Conservation (phyloP, 2,797 vertebrate genomes). For the Muscicapa comitata region DNA sequence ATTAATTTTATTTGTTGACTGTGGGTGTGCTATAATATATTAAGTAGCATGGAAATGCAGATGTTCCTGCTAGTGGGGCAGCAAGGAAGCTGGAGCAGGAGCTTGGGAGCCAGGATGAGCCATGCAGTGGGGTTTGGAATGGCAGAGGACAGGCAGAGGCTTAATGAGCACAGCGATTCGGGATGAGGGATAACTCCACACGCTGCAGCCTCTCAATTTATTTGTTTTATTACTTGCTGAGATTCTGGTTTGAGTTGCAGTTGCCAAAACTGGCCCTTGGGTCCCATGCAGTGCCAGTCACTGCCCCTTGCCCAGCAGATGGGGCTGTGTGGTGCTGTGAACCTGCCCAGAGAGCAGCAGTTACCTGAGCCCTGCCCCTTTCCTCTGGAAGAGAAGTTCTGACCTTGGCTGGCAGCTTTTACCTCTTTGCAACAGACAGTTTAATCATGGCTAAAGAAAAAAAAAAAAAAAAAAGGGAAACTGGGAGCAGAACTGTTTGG, state of each 20-base stretch:
- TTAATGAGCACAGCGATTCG: accelerated
- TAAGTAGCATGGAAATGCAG: constrained; percentile 27
- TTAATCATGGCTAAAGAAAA: neutral
- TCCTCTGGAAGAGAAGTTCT: neutral
- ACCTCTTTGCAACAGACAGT: neutral
- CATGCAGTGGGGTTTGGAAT: neutral
- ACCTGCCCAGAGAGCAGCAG: accelerated
- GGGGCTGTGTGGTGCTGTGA: neutral
- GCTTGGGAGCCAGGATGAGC: neutral
- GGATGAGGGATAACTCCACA: neutral
- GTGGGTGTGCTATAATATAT: constrained; percentile 17
- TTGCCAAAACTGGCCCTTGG: neutral
- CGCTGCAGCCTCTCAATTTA: neutral
- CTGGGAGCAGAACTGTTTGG: neutral
- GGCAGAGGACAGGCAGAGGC: neutral
- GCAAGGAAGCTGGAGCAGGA: neutral
- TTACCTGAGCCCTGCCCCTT: neutral
- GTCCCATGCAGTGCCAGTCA: neutral
- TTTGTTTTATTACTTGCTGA: neutral
- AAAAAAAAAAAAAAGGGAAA: neutral
- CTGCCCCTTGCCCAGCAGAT: neutral
- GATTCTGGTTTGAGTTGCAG: neutral
- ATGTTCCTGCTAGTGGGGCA: neutral
- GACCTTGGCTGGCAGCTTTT: neutral
- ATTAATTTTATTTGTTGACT: constrained; percentile 49